Base-by-base conservation (phyloP, 1,140 invertebrate species). In the Pseudoatta argentina region DNA sequence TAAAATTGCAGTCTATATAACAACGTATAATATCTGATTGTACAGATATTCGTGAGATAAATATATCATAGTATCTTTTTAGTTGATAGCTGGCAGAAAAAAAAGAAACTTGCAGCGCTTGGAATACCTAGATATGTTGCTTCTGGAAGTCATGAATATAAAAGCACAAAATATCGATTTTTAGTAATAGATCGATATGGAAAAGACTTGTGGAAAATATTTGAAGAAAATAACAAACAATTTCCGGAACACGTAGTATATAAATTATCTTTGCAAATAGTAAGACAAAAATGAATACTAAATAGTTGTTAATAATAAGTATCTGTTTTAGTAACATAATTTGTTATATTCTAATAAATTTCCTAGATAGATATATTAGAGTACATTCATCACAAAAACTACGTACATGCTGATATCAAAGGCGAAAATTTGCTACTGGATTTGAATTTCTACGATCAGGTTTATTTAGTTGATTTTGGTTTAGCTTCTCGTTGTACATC, bases 381-480 rank as follows among this genome's bases (percentile, higher is more conserved):
- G 93, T 99, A 98, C 92, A 97, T 99, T 91, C 98, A 99, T 93
- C 95, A 95, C 64, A 97, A 97, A 87, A 97, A 97, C 2, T 99
- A 99, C 93, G 97, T 98, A 1, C 98, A 99, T 95, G 98, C 97
- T 14, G 98, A 99, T 94, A 97, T 99, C 10, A 99, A 99, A 95
- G 98, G 97, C 6, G 97, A 97, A 8, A 99, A 99, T 94, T 97
- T 99, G 57, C 94, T 99, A 6, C 93, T 99, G 21, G 98, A 98
- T 8, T 94, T 96, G 39, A 97, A 96, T 81, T 97, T 96, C 78
- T 96, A 96, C 82, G 96, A 97, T 89, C 96, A 98, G 94, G 96
- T 98, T 0, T 99, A 98, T 95, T 95, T 99, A 5, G 98, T 99
- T 0, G 99, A 99, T 96, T 99, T 98, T 96, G 99, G 99, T 21